These are phyloP conservation scores for Mesoligia furuncula DNA, from an alignment of 2,888 invertebrate species.

Conservation along the genomic window DNA sequence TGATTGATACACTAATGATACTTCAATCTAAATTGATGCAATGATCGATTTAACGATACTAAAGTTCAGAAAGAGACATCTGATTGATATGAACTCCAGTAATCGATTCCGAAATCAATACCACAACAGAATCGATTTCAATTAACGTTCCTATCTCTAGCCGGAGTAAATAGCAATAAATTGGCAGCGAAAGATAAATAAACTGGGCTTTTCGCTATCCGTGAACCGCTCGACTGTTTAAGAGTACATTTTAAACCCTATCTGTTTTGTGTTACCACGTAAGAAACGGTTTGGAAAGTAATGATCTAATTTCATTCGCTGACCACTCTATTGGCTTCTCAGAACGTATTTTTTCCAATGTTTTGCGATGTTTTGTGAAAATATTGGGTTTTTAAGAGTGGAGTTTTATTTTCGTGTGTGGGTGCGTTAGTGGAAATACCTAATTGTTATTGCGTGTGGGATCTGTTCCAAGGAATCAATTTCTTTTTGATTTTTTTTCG, in stretches of 20 bases:
- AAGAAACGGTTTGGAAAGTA: conserved; percentile 39
- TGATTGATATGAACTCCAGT: conserved; percentile 53
- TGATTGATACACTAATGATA: conserved; percentile 5
- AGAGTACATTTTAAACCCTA: conserved; percentile 46
- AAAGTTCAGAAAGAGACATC: conserved; percentile 28
- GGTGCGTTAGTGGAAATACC: conserved; percentile 31
- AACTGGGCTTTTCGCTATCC: conserved; percentile 59
- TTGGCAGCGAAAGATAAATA: conserved; percentile 62
- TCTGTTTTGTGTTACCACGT: conserved; percentile 61
- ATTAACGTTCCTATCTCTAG: conserved; percentile 38
- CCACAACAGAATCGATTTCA: conserved; percentile 44
- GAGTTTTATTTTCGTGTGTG: conserved; percentile 24
- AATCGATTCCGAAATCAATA: conserved; percentile 57
- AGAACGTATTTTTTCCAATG: conserved; percentile 45
- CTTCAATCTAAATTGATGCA: conserved; percentile 34
- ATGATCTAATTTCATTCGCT: conserved; percentile 56
- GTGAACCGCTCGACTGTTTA: conserved; percentile 50
- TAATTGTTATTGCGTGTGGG: conserved; percentile 11
- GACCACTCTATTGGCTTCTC: conserved; percentile 46
- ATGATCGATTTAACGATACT: conserved; percentile 34
- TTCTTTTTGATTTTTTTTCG: not conserved
- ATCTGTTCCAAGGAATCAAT: conserved; percentile 23
- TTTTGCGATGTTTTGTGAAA: conserved; percentile 32
- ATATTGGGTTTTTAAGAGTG: conserved; percentile 8
- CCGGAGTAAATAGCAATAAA: conserved; percentile 60